Evolutionary conservation across 2,797 vertebrate species (phyloP), one percentile per base, ranked within the genome.

Genomic region (Alauda arvensis): DNA sequence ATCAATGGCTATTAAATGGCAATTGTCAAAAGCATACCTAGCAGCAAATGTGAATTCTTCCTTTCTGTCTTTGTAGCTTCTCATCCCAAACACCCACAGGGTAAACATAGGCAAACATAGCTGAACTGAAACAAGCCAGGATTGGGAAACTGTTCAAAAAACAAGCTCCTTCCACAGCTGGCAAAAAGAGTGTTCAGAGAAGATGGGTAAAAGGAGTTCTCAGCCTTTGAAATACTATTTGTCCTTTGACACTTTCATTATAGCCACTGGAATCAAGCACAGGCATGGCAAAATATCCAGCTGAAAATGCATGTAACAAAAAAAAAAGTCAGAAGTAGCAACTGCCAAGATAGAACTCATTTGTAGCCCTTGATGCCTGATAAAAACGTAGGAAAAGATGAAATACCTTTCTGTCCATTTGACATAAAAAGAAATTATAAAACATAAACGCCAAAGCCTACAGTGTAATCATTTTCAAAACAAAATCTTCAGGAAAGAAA

Each of bases 21-120:
- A 80, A 68, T 48, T 65, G 28, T 42, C 48, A 85, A 85, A 93
- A 90, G 39, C 39, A 69, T 28, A 77, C 19, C 51, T 62, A 68
- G 56, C 45, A 85, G 23, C 34, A 90, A 89, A 77, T 2, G 9
- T 18, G 42, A 80, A 60, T 40, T 68, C 34, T 45, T 85, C 12
- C 51, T 62, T 76, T 80, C 39, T 61, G 29, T 77, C 52, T 40
- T 68, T 62, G 25, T 55, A 81, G 57, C 46, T 89, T 42, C 53
- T 74, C n/a, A 82, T 57, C 34, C 53, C 45, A 42, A 92, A 77
- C 39, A 84, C 18, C 13, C 68, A 71, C 14, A 59, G 26, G 37
- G 40, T 78, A 91, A 94, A 82, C 55, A 84, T 12, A 69, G 37
- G 40, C 76, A 91, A 94, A 82, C 55, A 84, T 14, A 69, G 9